Evolutionary conservation across 1,140 invertebrate genomes (phyloP), one percentile per base, ranked within the genome.

Genomic region (Camponotus vicinus): DNA sequence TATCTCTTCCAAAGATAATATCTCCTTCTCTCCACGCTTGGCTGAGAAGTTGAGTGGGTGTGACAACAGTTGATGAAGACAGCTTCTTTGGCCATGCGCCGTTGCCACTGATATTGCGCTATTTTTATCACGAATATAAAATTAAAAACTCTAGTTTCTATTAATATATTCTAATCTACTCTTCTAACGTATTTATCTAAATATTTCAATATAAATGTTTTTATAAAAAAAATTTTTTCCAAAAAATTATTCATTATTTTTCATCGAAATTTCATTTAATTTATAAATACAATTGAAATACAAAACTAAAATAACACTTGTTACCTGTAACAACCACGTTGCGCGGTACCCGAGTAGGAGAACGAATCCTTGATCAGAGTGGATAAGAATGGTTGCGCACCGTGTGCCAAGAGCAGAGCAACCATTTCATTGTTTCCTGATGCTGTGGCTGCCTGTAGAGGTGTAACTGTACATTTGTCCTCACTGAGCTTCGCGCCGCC

Each of bases 1-100:
- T 93, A 98, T 98, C 93, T 99, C 98, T 93, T 98, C 98, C 67
- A 98, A 95, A 0, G 98, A 98, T 15, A 99, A 95, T 21, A 98
- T 97, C 92, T 98, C 97, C 77, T 97, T 96, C 49, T 96, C 96
- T 3, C 95, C 96, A 32, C 95, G 95, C 7, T 97, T 96, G 0
- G 96, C 95, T 6, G 95, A 95, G 83, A 96, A 95, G 80, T 96
- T 96, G 5, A 97, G 95, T 2, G 97, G 98, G 92, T 98, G 97
- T 0, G 97, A 97, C 32, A 98, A 94, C 2, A 98, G 94, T 92
- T 98, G 97, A 86, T 98, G 97, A 8, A 98, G 94, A 80, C 97
- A 96, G 1, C 96, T 95, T 75, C 97, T 95, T 79, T 98, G 97
- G 0, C 98, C 98, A 92, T 98, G 98, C 2, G 97, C 97, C 55